Evolutionary conservation across 2,888 invertebrate genomes (phyloP), one percentile per base, ranked within the genome.

Genomic region (Heliconius aoede): DNA sequence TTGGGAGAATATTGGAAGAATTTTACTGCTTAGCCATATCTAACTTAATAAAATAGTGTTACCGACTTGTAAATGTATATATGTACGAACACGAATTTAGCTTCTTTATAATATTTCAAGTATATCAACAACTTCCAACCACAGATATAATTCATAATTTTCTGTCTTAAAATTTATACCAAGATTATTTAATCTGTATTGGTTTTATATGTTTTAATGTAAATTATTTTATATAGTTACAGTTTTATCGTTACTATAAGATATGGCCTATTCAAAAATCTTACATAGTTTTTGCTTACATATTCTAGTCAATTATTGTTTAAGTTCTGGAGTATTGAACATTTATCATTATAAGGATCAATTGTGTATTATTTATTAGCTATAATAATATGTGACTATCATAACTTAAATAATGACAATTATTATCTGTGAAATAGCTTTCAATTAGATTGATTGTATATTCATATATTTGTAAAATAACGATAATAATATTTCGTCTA

Each of bases 271-370:
- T 90, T 88, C 86, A 86, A 82, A 85, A 80, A 74, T 58, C 60
- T 81, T 82, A 81, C 81, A 80, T 84, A 83, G 82, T 83, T 82
- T n/a, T 87, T 84, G 83, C 84, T 84, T 87, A 81, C 85, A 86
- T 87, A 86, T 88, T 89, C 89, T 93, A 93, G 93, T 93, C 93
- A 93, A 93, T 93, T 93, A 93, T 86, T 83, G 72, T 76, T 78
- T 76, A 80, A 65, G 71, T 76, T 73, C 76, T 78, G 71, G 32
- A 72, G 72, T 74, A 32, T 30, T 71, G 30, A n/a, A 69, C 71
- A 78, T 76, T 74, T 80, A 78, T 74, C 60, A 74, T n/a, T 60
- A 46, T 77, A 80, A 80, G 79, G 73, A 78, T 62, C 73, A 74
- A 78, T 76, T 76, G 76, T 72, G 40, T 76, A 74, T 74, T 76